Conservation (phyloP, 2,888 invertebrate genomes). For the Smittia sp. region DNA sequence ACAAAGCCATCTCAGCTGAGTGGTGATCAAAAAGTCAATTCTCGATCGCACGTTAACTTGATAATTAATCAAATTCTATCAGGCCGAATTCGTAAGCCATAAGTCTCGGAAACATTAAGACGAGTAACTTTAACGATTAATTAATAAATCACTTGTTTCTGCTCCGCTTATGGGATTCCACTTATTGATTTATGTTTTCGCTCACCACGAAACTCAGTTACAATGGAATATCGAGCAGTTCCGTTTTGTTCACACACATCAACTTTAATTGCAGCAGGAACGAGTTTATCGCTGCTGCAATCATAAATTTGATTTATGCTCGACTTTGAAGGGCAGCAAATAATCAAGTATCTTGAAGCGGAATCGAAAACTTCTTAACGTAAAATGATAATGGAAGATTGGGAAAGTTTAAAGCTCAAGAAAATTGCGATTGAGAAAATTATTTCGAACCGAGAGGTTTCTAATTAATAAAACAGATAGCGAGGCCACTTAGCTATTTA, state of each 20-base stretch:
- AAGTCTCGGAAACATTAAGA: not conserved
- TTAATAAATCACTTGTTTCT: conserved; percentile 10
- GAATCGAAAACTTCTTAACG: not conserved
- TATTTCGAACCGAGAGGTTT: too few relatives aligned
- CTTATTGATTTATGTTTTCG: not conserved
- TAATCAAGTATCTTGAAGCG: not conserved
- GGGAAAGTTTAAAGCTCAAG: too few relatives aligned
- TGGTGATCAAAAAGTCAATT: too few relatives aligned
- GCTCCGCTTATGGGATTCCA: not conserved
- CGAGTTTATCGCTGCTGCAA: not conserved
- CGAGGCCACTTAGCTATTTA: too few relatives aligned
- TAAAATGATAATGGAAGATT: not conserved
- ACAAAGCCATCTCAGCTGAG: too few relatives aligned
- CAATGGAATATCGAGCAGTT: not conserved
- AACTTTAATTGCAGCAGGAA: not conserved
- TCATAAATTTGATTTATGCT: not conserved
- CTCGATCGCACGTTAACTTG: not conserved
- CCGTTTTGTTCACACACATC: not conserved
- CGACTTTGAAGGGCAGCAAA: not conserved
- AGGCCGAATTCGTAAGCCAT: not conserved
- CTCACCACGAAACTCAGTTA: not conserved
- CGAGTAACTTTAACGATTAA: not conserved
- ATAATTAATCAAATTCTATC: not conserved
- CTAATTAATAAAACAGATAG: too few relatives aligned
- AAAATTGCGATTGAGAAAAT: too few relatives aligned